Base-by-base conservation (phyloP, 2,113 vertebrate genomes). In the Fulmarus glacialis region DNA sequence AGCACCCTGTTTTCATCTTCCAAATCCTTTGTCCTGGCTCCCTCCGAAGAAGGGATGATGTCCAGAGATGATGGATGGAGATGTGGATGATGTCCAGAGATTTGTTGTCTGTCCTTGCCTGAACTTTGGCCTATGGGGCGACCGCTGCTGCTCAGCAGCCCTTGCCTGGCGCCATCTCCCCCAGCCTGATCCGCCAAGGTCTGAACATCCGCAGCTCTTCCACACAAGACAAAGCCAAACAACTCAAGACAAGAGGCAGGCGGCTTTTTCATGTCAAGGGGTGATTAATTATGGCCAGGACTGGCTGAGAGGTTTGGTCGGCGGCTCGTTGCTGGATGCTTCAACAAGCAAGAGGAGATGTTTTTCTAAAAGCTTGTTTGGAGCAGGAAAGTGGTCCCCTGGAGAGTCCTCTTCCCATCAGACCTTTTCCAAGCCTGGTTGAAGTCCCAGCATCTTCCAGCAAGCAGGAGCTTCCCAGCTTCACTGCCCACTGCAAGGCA, bases 381-480 rank as follows among this genome's bases (percentile, higher is more conserved):
- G 71, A 85, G 53, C 2, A 0, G 36, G 23, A 42, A 45, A 23
- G 24, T 6, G 8, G 15, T 38, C 50, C 77, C 59, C 68, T 77
- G 71, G 95, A 91, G 89, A 84, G 18, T 34, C 27, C 12, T 89
- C 56, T 94, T 89, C 75, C 71, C 82, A 64, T 55, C 52, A 90
- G 34, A 48, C 8, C 62, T 85, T 72, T 90, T 24, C 36, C 4
- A 16, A 68, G 53, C 29, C 64, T 71, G 34, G 5, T 9, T 53
- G 55, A 82, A 82, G 38, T 36, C 32, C 22, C 47, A 82, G 53
- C 48, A 87, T 27, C 58, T 80, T 77, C 40, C 59, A 83, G 34
- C 9, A 30, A 73, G 55, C 17, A 66, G 64, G 24, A 81, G 9
- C 32, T 64, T 83, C 48, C 17, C 67, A 36, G 40, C 15, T 63